Conservation (phyloP, 2,888 invertebrate species). For the Craniophora ligustri region DNA sequence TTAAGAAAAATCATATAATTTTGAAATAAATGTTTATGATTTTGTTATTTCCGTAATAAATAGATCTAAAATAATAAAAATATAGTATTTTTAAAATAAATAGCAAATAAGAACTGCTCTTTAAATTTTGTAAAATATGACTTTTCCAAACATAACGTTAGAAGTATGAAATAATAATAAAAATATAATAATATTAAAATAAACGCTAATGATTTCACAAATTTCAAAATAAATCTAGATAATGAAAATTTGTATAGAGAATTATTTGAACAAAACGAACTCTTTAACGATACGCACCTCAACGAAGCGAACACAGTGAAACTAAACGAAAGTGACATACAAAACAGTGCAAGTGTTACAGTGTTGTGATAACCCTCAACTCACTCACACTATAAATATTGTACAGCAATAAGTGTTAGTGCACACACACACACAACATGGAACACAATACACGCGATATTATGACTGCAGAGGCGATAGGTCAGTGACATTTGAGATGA, state of each 20-base stretch:
- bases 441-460: constrained; percentile 75
- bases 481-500: constrained; percentile 71
- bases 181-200: background rate
- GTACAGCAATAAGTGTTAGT: constrained; percentile 37
- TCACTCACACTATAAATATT: constrained; percentile 41
- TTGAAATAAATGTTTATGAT: too few relatives aligned
- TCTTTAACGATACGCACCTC: constrained; percentile 34
- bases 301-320: constrained; percentile 47
- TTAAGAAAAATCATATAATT: too few relatives aligned
- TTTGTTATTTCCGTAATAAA: too few relatives aligned
- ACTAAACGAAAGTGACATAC: constrained; percentile 29
- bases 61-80: too few relatives aligned
- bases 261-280: constrained; percentile 47
- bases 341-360: constrained; percentile 51
- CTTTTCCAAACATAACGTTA: too few relatives aligned
- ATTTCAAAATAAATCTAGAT: constrained; percentile 7
- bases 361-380: constrained; percentile 45
- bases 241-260: constrained; percentile 39
- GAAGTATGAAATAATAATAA: background rate
- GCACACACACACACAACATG: constrained; percentile 68
- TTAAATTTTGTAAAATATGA: too few relatives aligned
- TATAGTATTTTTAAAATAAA: too few relatives aligned
- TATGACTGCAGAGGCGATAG: constrained; percentile 82
- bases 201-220: background rate
- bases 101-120: too few relatives aligned